Evolutionary conservation across 2,888 invertebrate species (phyloP).

Genomic region (Augochlorella aurata): DNA sequence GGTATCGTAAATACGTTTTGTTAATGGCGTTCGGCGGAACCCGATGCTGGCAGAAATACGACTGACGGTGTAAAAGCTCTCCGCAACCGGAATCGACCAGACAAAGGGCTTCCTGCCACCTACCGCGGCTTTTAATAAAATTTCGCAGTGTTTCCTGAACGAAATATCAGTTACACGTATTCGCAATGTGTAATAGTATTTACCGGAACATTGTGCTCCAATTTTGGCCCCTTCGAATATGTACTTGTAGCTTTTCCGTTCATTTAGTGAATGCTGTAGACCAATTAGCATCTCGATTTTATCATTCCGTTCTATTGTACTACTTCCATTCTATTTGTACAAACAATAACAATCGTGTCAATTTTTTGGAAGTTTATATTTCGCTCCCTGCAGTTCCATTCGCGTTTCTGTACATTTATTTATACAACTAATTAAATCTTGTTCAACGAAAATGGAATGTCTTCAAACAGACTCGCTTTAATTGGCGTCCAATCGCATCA

Average conservation of each 20-base stretch:
- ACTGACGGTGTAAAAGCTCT: conserved; percentile 1
- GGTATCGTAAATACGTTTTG: conserved; percentile 8
- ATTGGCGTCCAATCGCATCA: too few relatives aligned
- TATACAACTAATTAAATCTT: too few relatives aligned
- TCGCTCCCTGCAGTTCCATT: too few relatives aligned
- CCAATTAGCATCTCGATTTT: not conserved
- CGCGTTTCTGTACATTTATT: too few relatives aligned
- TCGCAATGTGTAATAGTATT: not conserved
- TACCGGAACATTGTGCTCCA: not conserved
- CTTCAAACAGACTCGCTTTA: too few relatives aligned
- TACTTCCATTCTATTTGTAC: too few relatives aligned
- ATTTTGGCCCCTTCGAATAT: not conserved
- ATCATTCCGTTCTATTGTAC: not conserved
- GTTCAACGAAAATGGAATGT: too few relatives aligned
- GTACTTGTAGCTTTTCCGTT: not conserved
- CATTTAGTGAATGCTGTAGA: not conserved
- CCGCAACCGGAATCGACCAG: conserved; percentile 9
- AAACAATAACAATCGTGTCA: not conserved
- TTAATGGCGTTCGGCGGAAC: conserved; percentile 2
- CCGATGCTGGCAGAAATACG: conserved; percentile 12
- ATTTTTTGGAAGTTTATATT: too few relatives aligned
- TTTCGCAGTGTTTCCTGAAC: not conserved
- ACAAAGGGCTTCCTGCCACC: conserved; percentile 19
- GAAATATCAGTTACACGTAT: not conserved
- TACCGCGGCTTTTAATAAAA: conserved; percentile 4